A percentile compares a stretch with the other conserved stretches of the same genome.
phyloP scores from a whole-genome alignment of 2,797 vertebrate species.

The Acanthurus leucopareius region DNA sequence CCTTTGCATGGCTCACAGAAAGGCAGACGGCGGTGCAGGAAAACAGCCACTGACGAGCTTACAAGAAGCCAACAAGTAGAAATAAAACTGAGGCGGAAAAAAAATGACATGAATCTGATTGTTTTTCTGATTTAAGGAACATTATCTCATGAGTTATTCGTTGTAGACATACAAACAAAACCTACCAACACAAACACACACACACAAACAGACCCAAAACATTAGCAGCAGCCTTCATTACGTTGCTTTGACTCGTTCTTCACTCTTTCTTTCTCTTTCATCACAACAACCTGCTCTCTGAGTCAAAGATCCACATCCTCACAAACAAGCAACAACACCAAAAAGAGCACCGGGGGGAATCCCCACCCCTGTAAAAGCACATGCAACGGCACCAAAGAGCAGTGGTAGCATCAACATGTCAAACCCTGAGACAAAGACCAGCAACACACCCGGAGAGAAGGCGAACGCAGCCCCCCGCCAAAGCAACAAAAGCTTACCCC shows the following conservation, averaged over 20 bases:
- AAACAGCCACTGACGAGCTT: slow-evolving; percentile 33
- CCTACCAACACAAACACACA: background rate
- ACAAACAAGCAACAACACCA: slow-evolving; percentile 19
- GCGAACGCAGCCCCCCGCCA: slow-evolving; percentile 53
- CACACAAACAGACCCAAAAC: slow-evolving; percentile 28
- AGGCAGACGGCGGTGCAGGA: slow-evolving; percentile 28
- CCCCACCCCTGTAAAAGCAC: slow-evolving; percentile 37
- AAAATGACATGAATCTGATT: background rate
- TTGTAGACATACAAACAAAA: slow-evolving; percentile 21
- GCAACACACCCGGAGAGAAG: slow-evolving; percentile 16
- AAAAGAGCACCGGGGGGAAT: slow-evolving; percentile 7
- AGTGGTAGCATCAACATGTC: slow-evolving; percentile 25
- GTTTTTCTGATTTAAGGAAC: slow-evolving; percentile 6
- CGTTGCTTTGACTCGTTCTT: slow-evolving; percentile 17
- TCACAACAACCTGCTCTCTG: slow-evolving; percentile 26
- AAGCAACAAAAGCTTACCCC: slow-evolving; percentile 85
- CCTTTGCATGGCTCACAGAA: slow-evolving; percentile 54
- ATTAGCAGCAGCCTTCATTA: slow-evolving; percentile 7
- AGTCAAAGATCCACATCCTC: slow-evolving; percentile 41
- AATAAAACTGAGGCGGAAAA: slow-evolving; percentile 10
- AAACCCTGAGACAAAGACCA: slow-evolving; percentile 60
- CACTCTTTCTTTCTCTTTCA: slow-evolving; percentile 11
- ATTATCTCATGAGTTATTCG: background rate
- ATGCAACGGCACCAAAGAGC: slow-evolving; percentile 33
- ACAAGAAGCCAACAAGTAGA: slow-evolving; percentile 14